Evolutionary conservation across 2,113 vertebrate species (phyloP).

Genomic region (Mormoops blainvillei): DNA sequence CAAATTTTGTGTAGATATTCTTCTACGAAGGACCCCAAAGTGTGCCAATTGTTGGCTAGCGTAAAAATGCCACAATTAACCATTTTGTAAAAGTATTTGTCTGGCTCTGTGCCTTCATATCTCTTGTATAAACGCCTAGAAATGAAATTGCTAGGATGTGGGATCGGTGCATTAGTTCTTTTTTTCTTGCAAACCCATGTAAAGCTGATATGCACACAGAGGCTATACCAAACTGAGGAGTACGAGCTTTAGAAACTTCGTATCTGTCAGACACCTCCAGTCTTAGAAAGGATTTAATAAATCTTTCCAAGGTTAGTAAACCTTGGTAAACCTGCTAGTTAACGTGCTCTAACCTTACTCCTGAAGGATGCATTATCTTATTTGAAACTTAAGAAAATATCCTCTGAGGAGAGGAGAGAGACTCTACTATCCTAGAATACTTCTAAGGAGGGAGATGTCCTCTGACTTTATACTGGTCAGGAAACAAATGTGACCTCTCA

Average conservation of each 20-base stretch:
- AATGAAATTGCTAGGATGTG: not conserved
- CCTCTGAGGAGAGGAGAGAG: not conserved
- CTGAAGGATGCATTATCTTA: not conserved
- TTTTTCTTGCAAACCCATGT: not conserved
- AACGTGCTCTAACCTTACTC: not conserved
- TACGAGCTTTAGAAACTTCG: not conserved
- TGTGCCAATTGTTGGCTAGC: not conserved
- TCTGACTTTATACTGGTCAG: not conserved
- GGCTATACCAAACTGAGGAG: not conserved
- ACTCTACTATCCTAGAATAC: not conserved
- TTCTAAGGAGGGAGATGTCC: not conserved
- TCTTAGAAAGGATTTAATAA: not conserved
- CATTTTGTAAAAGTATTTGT: not conserved
- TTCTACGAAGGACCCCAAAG: not conserved
- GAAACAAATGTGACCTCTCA: not conserved
- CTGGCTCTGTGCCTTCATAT: not conserved
- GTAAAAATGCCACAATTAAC: not conserved
- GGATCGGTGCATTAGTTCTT: not conserved
- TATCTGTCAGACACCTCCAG: not conserved
- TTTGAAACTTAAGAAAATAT: not conserved
- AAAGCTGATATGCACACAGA: not conserved
- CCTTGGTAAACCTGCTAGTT: too few species aligned
- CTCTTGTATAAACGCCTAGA: not conserved
- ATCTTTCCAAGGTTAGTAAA: too few species aligned
- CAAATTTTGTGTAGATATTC: not conserved